Conservation (phyloP, 2,113 vertebrate genomes). For the Anser cygnoides region DNA sequence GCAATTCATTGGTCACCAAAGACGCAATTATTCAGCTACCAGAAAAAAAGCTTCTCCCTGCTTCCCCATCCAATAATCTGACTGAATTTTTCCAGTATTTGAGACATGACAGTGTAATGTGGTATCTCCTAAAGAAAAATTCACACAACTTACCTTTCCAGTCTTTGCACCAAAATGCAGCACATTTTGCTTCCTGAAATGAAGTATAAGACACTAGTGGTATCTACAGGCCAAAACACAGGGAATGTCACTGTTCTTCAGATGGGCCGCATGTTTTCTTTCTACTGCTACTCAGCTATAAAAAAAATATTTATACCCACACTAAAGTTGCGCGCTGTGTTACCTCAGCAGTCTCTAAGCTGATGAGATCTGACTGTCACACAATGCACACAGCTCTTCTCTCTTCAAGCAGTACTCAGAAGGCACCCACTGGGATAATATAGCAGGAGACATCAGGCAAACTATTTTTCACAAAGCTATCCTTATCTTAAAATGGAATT, state of each 20-base stretch:
- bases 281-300: background rate
- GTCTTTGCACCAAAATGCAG: background rate
- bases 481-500: background rate
- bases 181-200: background rate
- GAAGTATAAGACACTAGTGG: background rate
- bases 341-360: background rate
- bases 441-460: background rate
- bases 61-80: background rate
- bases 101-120: background rate
- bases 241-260: background rate
- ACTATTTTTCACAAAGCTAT: background rate
- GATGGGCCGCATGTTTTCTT: background rate
- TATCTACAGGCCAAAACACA: background rate
- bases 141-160: background rate
- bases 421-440: background rate
- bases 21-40: background rate
- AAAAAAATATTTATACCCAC: background rate
- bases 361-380: background rate
- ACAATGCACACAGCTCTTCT: background rate
- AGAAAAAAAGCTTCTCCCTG: slow-evolving; percentile 4
- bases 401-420: background rate
- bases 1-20: background rate
- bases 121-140: background rate
- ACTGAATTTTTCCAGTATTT: background rate
- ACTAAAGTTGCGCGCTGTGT: background rate